Evolutionary conservation across 2,888 invertebrate species (phyloP).

Genomic region (Seira ritae): DNA sequence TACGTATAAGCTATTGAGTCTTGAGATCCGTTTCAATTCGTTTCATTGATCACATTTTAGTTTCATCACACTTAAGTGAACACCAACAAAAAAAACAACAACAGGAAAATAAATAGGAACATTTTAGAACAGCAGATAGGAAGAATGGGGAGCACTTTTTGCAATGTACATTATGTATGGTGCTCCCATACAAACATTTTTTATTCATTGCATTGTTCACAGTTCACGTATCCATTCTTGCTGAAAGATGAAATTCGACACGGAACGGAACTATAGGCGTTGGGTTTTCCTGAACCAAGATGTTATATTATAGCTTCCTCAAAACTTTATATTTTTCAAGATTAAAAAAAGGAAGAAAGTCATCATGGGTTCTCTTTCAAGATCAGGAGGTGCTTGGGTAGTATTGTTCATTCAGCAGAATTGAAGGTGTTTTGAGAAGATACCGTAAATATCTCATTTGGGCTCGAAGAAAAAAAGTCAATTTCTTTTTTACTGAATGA

Average conservation of each 20-base stretch:
- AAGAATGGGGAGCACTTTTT: no score
- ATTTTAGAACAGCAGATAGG: background rate
- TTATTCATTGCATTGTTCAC: background rate
- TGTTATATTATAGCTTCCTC: background rate
- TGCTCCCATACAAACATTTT: no score
- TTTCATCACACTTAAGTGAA: background rate
- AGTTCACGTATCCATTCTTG: background rate
- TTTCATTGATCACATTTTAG: background rate
- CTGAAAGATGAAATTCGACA: background rate
- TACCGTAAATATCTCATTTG: no score
- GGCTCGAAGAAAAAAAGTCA: no score
- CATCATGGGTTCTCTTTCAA: background rate
- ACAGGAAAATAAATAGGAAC: background rate
- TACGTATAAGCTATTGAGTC: no score
- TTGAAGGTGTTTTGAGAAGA: no score
- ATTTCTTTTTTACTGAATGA: no score
- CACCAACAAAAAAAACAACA: background rate
- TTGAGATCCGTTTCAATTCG: background rate
- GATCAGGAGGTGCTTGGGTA: no score
- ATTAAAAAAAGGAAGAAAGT: background rate
- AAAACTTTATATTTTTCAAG: background rate
- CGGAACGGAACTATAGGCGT: constrained; percentile 11
- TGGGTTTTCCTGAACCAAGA: background rate
- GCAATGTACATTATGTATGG: no score
- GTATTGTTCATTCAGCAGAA: no score